Evolutionary conservation across 2,797 vertebrate species (phyloP).

Genomic region (Falco novaeseelandiae): DNA sequence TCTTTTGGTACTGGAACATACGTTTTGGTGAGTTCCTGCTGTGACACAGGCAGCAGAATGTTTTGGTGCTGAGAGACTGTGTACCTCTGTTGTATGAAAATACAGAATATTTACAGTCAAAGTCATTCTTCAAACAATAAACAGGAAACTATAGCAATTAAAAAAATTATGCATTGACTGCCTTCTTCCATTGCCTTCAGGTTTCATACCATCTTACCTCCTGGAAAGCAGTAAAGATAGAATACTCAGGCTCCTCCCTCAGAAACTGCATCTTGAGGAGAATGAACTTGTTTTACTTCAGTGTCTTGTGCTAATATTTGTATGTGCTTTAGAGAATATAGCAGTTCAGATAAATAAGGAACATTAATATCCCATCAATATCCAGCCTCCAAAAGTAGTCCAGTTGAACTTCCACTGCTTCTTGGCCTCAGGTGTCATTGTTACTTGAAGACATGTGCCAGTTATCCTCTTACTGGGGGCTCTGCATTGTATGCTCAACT

Average conservation of each 20-base stretch:
- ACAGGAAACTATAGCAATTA: neutral
- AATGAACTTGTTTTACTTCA: neutral
- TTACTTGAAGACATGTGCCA: neutral
- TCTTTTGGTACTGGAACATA: neutral
- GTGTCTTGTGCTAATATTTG: neutral
- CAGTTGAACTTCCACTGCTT: neutral
- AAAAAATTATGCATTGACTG: neutral
- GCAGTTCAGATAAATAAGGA: neutral
- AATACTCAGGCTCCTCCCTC: neutral
- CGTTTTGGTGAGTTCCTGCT: neutral
- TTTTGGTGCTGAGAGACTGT: neutral
- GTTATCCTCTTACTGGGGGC: neutral
- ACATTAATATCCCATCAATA: neutral
- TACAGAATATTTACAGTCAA: neutral
- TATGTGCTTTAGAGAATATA: neutral
- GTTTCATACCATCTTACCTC: neutral
- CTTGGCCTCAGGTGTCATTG: neutral
- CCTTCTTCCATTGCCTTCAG: neutral
- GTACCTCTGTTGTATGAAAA: neutral
- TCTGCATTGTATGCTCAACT: rapidly evolving
- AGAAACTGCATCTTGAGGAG: neutral
- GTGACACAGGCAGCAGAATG: neutral
- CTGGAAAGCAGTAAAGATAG: neutral
- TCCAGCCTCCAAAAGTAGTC: neutral
- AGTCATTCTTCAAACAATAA: neutral